Conservation (phyloP, 2,797 vertebrate genomes). For the Apogon hyalosoma region DNA sequence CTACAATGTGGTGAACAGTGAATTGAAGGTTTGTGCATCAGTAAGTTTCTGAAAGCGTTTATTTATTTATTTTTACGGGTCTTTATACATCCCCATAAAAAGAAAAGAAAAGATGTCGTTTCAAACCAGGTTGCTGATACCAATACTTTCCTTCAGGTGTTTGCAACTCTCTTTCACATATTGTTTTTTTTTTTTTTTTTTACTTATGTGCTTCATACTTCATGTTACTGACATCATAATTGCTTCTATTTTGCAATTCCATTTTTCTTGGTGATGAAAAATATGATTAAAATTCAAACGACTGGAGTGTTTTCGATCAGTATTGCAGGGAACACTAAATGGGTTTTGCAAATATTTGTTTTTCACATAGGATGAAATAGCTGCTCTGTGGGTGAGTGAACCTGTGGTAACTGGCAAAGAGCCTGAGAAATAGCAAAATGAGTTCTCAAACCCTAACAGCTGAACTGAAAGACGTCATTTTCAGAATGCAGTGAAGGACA, state of each 20-base stretch:
- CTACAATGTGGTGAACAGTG: too few relatives aligned
- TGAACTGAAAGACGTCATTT: too few relatives aligned
- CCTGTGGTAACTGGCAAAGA: neutral
- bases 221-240: neutral
- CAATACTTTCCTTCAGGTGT: neutral
- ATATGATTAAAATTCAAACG: neutral
- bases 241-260: neutral
- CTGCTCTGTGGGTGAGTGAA: constrained; percentile 48
- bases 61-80: too few relatives aligned
- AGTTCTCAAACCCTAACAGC: too few relatives aligned
- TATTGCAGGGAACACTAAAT: neutral
- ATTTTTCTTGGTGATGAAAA: neutral
- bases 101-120: too few relatives aligned
- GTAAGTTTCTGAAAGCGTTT: too few relatives aligned
- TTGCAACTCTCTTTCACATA: neutral
- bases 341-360: constrained; percentile 44
- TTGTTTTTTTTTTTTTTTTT: neutral
- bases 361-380: neutral
- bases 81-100: too few relatives aligned
- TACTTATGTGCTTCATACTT: constrained; percentile 9
- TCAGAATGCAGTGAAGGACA: too few relatives aligned
- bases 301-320: neutral
- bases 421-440: neutral
- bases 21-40: too few relatives aligned
- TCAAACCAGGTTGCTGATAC: neutral